Base-by-base conservation (phyloP, 2,113 vertebrate genomes). In the Platichthys flesus region DNA sequence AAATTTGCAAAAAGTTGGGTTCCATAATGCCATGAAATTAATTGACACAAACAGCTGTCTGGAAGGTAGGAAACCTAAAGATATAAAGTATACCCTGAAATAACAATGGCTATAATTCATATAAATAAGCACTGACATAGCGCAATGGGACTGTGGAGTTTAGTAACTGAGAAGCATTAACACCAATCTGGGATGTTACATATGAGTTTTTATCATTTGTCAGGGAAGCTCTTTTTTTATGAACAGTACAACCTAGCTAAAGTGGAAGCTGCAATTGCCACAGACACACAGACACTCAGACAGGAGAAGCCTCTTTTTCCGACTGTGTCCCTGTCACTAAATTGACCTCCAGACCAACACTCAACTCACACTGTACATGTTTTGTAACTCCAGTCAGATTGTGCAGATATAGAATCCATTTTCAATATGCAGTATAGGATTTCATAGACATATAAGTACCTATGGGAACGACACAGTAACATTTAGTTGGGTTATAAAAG, bases 401-500 rank as follows among this genome's bases (percentile, higher is more conserved):
- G 85, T 85, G 82, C 81, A 81, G 84, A 71, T 77, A 67, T 51
- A 75, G 14, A 73, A 16, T 80, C 78, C 74, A 81, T 81, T 69
- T 83, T 77, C 65, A 75, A 51, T 76, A 83, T 8, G 51, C 13
- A 28, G 51, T 74, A 70, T 54, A 83, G 40, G 55, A 82, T 62
- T 77, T 85, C 31, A 64, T 74, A 80, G 70, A 84, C 65, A 79
- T 78, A 79, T 80, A 85, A 87, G 73, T 84, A 84, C 40, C 68
- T 68, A 61, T 18, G 47, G 67, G 67, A 86, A 78, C 71, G 82
- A 84, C 71, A 83, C 77, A 76, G 70, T 82, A 78, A 85, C 57
- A 75, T 79, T 85, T 81, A 85, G 86, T 64, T 69, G 65, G 78
- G 74, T 87, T 88, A 87, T 80, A 77, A 82, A 76, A 81, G 78